Base-by-base conservation (phyloP, 1,140 invertebrate genomes). In the Yoshiicerus persimilis region DNA sequence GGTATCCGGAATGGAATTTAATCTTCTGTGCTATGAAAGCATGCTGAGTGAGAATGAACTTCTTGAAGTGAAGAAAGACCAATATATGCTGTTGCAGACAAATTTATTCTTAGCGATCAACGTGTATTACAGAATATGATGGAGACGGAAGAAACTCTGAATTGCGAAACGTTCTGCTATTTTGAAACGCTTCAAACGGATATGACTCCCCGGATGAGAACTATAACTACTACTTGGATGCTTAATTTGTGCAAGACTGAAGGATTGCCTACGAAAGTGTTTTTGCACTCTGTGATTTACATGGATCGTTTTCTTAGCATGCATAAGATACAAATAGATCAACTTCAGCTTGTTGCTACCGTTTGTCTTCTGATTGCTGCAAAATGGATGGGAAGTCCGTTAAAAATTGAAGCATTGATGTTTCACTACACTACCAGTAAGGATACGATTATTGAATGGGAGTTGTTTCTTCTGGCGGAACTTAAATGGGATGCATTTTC, bases 151-250 rank as follows among this genome's bases (percentile, higher is more conserved):
- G 96, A 97, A 92, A 93, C 36, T 77, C 25, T 88, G 1, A 94
- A 88, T 95, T 36, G 30, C 25, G 84, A 84, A 16, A 77, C 87
- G 4, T 30, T 32, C 27, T 95, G 95, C 90, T 97, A 97, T 93
- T 98, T 98, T 92, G 94, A 95, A 91, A 95, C 95, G 92, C 95
- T 97, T 89, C 97, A 98, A 93, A 95, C 93, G 90, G 97, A 98
- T 92, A 94, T 98, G 90, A 97, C 97, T 87, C 95, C 96, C 38
- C 94, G 95, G 91, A 98, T 98, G 97, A 95, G 97, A 91, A 96
- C 96, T 92, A 96, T 97, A 91, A 96, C 99, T 90, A 95, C 97
- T 86, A 96, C 97, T 92, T 99, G 97, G 98, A 98, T 99, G 97
- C 95, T 97, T 92, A 97, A 98, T 96, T 97, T 98, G 20, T n/a